Evolutionary conservation across 2,888 invertebrate genomes (phyloP).

Genomic region (Pseudanteris insignis): DNA sequence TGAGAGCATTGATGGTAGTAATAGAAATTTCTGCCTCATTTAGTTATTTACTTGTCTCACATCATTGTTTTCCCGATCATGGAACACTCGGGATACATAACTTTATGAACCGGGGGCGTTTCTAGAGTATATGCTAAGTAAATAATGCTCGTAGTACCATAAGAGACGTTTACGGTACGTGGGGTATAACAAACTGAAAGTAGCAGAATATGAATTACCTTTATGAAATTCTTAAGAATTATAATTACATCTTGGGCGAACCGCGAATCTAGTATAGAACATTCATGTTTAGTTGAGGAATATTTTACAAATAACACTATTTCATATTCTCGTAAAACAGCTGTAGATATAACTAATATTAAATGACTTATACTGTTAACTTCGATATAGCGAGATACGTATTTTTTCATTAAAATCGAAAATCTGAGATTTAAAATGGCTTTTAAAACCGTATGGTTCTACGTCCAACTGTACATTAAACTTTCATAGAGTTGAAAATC

Average conservation of each 20-base stretch:
- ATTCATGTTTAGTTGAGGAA: not conserved
- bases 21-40: conserved; percentile 15
- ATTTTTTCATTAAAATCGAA: too few relatives aligned
- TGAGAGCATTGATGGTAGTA: too few relatives aligned
- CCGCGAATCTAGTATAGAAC: not conserved
- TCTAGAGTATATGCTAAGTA: conserved; percentile 21
- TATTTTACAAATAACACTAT: too few relatives aligned
- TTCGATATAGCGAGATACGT: too few relatives aligned
- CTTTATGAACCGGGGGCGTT: conserved; percentile 8
- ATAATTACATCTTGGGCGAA: conserved; percentile 2
- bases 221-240: conserved; percentile 12
- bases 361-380: too few relatives aligned
- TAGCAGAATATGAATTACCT: conserved; percentile 14
- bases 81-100: conserved; percentile 1
- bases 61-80: conserved; percentile 10
- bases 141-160: conserved; percentile 22
- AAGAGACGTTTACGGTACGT: conserved; percentile 17
- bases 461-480: too few relatives aligned
- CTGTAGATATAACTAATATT: too few relatives aligned
- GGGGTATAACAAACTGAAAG: conserved; percentile 19
- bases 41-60: conserved; percentile 13
- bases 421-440: too few relatives aligned
- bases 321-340: too few relatives aligned
- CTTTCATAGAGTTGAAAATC: too few relatives aligned
- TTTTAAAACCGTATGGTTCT: too few relatives aligned